These are phyloP conservation scores for Cygnus olor DNA, from an alignment of 2,797 vertebrate genomes.

Conservation along the genomic window DNA sequence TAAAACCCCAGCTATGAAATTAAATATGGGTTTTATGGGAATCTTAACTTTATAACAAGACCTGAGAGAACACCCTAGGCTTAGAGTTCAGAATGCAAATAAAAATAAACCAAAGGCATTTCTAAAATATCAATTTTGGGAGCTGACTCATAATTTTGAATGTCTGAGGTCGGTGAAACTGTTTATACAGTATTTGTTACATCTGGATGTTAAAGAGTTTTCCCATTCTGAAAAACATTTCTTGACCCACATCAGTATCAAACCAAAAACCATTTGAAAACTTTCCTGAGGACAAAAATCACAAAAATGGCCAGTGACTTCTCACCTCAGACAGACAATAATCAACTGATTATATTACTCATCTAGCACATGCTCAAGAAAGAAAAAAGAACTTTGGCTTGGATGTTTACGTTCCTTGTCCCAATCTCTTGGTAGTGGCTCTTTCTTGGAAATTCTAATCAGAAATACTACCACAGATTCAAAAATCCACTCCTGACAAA, in stretches of 20 bases:
- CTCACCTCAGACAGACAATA: background rate
- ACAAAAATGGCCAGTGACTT: background rate
- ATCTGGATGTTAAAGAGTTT: background rate
- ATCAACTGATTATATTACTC: background rate
- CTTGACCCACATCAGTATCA: background rate
- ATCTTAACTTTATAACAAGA: background rate
- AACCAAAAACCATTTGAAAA: background rate
- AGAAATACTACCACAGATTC: background rate
- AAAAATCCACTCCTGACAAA: background rate
- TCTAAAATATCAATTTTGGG: background rate
- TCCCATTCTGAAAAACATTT: background rate
- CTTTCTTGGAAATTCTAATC: background rate
- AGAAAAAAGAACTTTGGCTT: background rate
- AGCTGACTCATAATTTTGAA: background rate
- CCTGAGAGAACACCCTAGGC: background rate
- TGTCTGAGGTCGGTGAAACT: background rate
- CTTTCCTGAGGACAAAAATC: background rate
- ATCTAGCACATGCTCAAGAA: background rate
- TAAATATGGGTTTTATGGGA: background rate
- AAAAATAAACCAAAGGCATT: background rate
- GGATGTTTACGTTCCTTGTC: background rate
- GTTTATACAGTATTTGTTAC: background rate
- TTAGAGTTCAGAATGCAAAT: background rate
- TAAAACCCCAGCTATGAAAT: background rate
- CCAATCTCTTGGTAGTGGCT: background rate